These are phyloP conservation scores for Eurypyga helias DNA, from an alignment of 2,113 vertebrate species.

Conservation along the genomic window DNA sequence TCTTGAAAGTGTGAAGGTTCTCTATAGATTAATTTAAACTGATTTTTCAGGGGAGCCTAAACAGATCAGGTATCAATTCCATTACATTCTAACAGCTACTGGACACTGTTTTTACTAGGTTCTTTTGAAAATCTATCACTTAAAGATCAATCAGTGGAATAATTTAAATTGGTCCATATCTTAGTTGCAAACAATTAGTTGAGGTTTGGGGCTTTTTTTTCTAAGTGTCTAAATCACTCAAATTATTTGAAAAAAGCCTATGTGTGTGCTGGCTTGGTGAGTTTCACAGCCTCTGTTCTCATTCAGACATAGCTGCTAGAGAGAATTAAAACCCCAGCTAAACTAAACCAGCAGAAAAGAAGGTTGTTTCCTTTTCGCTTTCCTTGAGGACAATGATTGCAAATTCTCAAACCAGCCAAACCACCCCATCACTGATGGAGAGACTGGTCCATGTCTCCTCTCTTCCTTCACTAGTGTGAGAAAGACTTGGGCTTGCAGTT, in stretches of 20 bases:
- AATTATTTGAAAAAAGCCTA: neutral
- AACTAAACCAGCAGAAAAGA: neutral
- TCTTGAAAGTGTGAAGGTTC: neutral
- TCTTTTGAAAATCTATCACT: slow-evolving; percentile 29
- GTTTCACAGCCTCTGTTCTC: neutral
- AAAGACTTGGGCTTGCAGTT: neutral
- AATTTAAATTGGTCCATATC: neutral
- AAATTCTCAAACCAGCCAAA: neutral
- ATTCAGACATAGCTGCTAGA: neutral
- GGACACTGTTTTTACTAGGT: neutral
- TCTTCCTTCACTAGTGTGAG: neutral
- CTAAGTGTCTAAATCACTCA: neutral
- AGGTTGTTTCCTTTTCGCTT: neutral
- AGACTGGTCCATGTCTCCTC: neutral
- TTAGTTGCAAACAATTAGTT: slow-evolving; percentile 11
- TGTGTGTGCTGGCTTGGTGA: neutral
- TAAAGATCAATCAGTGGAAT: slow-evolving; percentile 3
- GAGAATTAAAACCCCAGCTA: neutral
- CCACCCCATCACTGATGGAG: neutral
- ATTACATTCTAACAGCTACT: slow-evolving; percentile 5
- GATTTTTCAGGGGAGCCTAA: slow-evolving; percentile 10
- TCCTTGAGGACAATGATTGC: neutral
- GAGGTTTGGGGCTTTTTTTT: neutral
- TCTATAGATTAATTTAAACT: neutral
- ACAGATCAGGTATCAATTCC: slow-evolving; percentile 20